A percentile compares a stretch with the other conserved stretches of the same genome.
These are phyloP conservation scores for Oreochromis mossambicus DNA, from an alignment of 2,797 vertebrate genomes.

Conservation along the genomic window DNA sequence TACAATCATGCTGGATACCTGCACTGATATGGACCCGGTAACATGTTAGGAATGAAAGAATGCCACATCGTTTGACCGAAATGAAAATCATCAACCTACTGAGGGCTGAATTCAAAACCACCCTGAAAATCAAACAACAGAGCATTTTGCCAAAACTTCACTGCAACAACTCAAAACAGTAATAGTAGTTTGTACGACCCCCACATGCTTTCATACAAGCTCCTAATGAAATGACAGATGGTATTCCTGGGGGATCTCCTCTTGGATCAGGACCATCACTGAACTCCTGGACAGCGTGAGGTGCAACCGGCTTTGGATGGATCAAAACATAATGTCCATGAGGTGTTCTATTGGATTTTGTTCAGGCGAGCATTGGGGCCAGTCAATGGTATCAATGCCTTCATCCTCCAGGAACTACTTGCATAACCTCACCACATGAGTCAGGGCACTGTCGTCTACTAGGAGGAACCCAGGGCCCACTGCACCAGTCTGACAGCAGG, in stretches of 20 bases:
- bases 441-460: background rate
- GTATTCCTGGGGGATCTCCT: background rate
- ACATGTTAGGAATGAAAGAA: background rate
- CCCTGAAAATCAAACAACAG: background rate
- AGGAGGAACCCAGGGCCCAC: background rate
- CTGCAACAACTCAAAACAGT: background rate
- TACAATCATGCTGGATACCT: background rate
- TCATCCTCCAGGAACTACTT: background rate
- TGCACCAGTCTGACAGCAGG: background rate
- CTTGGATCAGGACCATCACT: background rate
- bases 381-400: background rate
- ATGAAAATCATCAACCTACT: background rate
- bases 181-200: background rate
- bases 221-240: background rate
- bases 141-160: background rate
- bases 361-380: background rate
- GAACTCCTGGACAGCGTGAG: background rate
- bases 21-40: background rate
- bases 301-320: background rate
- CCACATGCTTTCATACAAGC: background rate
- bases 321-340: background rate
- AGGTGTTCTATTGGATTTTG: background rate
- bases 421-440: background rate
- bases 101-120: background rate
- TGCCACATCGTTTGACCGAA: background rate